Percentiles rank a stretch among this genome's conserved stretches.
phyloP scores from a whole-genome alignment of 2,888 invertebrate species.

The Arrhopalites spinosus region DNA sequence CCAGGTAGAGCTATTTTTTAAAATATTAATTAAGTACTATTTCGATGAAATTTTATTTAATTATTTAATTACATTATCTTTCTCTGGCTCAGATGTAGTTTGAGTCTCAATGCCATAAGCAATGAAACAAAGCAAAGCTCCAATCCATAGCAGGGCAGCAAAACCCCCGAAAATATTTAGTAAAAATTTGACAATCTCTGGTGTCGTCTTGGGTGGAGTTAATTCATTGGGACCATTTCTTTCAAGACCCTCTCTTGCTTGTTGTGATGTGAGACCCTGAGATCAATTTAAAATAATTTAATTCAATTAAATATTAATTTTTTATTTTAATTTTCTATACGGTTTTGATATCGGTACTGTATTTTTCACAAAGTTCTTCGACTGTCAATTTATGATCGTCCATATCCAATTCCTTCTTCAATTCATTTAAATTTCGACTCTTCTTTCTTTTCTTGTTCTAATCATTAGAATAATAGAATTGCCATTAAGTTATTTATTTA shows the following conservation, averaged over 20 bases:
- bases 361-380: conserved; percentile 94
- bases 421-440: conserved; percentile 73
- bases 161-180: conserved; percentile 77
- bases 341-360: conserved; percentile 94
- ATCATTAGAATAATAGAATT: background rate
- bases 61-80: conserved; percentile 32
- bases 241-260: conserved; percentile 65
- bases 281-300: background rate
- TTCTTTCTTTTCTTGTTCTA: background rate
- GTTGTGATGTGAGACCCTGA: conserved; percentile 67
- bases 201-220: conserved; percentile 73
- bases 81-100: conserved; percentile 35
- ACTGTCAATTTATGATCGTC: conserved; percentile 97
- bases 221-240: conserved; percentile 73
- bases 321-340: conserved; percentile 64
- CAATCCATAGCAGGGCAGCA: conserved; percentile 78
- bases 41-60: background rate
- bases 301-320: background rate
- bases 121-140: conserved; percentile 73
- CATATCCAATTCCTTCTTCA: conserved; percentile 98
- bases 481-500: too few species aligned
- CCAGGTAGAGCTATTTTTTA: conserved; percentile 45
- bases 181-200: conserved; percentile 72
- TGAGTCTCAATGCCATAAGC: conserved; percentile 63
- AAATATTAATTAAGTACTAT: background rate